Evolutionary conservation across 2,888 invertebrate genomes (phyloP).

Genomic region (Yponomeuta evonymella): DNA sequence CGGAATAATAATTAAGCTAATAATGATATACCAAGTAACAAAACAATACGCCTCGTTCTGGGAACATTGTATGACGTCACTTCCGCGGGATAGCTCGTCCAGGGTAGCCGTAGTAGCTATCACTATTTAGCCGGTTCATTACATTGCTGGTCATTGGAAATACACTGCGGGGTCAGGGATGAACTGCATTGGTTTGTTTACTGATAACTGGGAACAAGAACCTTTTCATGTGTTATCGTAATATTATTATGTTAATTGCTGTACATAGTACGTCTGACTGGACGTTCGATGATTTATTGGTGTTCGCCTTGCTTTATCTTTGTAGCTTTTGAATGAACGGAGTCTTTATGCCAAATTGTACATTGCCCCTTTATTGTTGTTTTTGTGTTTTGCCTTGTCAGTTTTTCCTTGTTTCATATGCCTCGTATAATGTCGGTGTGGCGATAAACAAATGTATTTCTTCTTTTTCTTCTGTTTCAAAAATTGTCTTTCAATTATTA

Average conservation of each 20-base stretch:
- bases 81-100: too few relatives aligned
- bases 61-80: too few relatives aligned
- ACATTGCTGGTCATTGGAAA: not conserved
- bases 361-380: not conserved
- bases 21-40: too few relatives aligned
- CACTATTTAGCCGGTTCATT: too few relatives aligned
- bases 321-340: not conserved
- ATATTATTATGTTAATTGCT: not conserved
- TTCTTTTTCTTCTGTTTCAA: too few relatives aligned
- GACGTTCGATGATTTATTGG: not conserved
- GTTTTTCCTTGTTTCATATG: too few relatives aligned
- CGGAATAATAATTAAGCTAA: too few relatives aligned
- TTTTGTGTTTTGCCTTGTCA: too few relatives aligned
- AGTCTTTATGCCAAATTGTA: not conserved
- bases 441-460: too few relatives aligned
- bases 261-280: not conserved
- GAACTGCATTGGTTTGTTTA: not conserved
- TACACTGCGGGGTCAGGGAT: slow-evolving; percentile 6
- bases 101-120: too few relatives aligned
- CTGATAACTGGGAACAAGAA: not conserved
- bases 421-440: too few relatives aligned
- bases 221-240: not conserved
- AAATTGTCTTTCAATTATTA: not conserved
- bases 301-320: not conserved
- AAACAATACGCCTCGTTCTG: too few relatives aligned